These are phyloP conservation scores for Chaetogeoica ovagalla DNA, from an alignment of 2,888 invertebrate species.

Conservation along the genomic window DNA sequence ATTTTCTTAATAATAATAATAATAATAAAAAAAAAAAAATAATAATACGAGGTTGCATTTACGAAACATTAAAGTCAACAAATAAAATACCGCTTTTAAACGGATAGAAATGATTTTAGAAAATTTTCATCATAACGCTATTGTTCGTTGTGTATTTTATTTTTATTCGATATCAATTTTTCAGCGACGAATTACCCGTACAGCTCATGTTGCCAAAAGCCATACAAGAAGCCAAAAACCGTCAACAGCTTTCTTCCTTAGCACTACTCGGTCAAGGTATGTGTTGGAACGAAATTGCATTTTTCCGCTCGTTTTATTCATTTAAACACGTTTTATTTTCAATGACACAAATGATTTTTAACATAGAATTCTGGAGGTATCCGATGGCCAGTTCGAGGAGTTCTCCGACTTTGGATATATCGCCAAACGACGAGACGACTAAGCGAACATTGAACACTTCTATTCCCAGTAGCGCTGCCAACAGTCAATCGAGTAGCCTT, in stretches of 20 bases:
- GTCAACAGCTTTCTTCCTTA: conserved; percentile 86
- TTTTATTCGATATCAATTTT: neutral
- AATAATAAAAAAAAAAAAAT: no score
- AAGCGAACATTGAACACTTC: conserved; percentile 55
- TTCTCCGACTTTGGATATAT: conserved; percentile 60
- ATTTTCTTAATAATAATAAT: no score
- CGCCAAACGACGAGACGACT: conserved; percentile 47
- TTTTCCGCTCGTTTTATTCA: neutral
- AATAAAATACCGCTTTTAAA: no score
- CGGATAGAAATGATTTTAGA: no score
- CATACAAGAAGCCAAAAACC: conserved; percentile 82
- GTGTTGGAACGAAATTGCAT: conserved; percentile 29
- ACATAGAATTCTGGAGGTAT: conserved; percentile 63
- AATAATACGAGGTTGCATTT: no score
- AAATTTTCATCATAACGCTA: no score
- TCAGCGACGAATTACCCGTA: conserved; percentile 88
- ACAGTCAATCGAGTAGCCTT: conserved; percentile 69
- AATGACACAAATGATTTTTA: neutral
- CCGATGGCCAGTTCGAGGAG: conserved; percentile 76
- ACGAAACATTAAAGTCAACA: no score
- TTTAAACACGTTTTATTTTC: neutral
- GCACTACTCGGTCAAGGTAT: conserved; percentile 79
- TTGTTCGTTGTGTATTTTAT: neutral
- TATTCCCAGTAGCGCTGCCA: conserved; percentile 59
- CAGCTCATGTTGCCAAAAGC: conserved; percentile 83